Evolutionary conservation across 2,113 vertebrate species (phyloP), one percentile per base, ranked within the genome.

Genomic region (Syngnathus typhle): DNA sequence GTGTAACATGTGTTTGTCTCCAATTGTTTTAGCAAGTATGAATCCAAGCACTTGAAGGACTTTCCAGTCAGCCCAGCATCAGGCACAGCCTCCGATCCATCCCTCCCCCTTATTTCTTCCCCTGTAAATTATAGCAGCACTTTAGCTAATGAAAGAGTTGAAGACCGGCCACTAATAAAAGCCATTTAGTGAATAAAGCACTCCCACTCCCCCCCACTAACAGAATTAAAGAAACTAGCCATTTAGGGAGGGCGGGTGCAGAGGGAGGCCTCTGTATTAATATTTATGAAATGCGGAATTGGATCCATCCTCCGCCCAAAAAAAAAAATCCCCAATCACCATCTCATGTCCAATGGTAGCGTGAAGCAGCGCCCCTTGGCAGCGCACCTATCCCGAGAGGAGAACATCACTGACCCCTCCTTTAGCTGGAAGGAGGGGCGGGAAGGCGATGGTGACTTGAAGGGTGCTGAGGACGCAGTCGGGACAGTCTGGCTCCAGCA

Each of bases 61-160:
- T 44, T 62, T 74, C 60, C 59, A 52, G 75, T 67, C 65, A 70
- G 64, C 44, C 56, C 21, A 32, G 12, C 59, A 60, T 65, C 44
- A 65, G 64, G 16, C 64, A 5, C 60, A 19, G 44, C 44, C 38
- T 70, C 77, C 49, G 4, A 52, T 82, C 79, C 78, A 76, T 54
- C 76, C 74, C 59, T 51, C 83, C 81, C 61, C 80, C 79, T 79
- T 0, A 2, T 39, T 60, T 19, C 36, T 70, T 80, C 80, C 87
- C 86, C 88, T 91, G 90, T 93, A 92, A 93, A 93, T 93, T 93
- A 93, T 91, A 89, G 91, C 90, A 90, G 91, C 91, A 93, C 91
- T 93, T 92, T 92, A 91, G 89, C 90, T 93, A 93, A 93, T 93
- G 91, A 93, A 93, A 93, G 90, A 91, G 90, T 91, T 91, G 89